Evolutionary conservation across 2,113 vertebrate species (phyloP), one percentile per base, ranked within the genome.

Genomic region (Glaucomys volans): DNA sequence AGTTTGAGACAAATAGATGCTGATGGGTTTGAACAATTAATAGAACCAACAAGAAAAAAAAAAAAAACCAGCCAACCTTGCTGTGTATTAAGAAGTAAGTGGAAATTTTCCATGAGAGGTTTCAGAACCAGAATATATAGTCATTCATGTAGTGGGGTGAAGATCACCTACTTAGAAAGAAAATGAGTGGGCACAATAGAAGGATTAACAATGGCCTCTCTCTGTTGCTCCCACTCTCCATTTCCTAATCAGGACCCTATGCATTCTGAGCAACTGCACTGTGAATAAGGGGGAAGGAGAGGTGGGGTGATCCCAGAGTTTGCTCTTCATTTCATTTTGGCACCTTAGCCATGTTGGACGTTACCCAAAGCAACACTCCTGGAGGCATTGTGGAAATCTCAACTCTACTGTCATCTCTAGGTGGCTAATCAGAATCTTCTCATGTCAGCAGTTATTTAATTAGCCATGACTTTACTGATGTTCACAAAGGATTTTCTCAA

Each of bases 101-200:
- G 47, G 64, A 82, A 88, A 85, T 57, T 95, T 97, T 92, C 82
- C 67, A 57, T 26, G 52, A 57, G 28, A 54, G 57, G 35, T 93
- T 96, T n/a, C 9, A 66, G 59, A 89, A 82, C 66, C 54, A 69
- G 50, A 47, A 62, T 47, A 72, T 8, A 59, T 35, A 76, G 8
- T 95, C 67, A 24, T 87, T 84, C 47, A 16, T 22, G 24, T 90
- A 93, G 69, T 82, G 8, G 17, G 8, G 12, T 5, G 72, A 88
- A 95, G 83, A 76, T 96, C 96, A 95, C 96, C 96, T 96, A 96
- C 87, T 52, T 90, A 67, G 52, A 84, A 87, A 94, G 84, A 69
- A 91, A 86, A 90, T 35, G 77, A 95, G 87, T 95, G 87, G 93
- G 96, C 59, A 90, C 85, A 18, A 94, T 37, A 86, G 62, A 69